These are phyloP conservation scores for Pseudococcus jackbeardsleyi DNA, from an alignment of 2,888 invertebrate species.

Conservation along the genomic window DNA sequence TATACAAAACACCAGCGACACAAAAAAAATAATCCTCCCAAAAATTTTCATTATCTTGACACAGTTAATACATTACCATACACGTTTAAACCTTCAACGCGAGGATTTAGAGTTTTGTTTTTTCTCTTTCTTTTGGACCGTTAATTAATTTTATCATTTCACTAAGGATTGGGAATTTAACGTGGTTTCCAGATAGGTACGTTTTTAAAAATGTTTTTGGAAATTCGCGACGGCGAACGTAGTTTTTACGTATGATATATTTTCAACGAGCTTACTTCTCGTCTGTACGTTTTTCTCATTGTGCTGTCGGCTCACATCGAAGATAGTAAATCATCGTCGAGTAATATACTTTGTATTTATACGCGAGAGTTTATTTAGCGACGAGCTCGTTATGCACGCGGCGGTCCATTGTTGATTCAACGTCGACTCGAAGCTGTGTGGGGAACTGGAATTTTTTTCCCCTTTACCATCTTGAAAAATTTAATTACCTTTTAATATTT, in stretches of 20 bases:
- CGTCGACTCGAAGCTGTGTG: background rate
- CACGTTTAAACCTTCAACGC: slow-evolving; percentile 28
- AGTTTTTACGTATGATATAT: slow-evolving; percentile 17
- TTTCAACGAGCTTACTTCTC: slow-evolving; percentile 27
- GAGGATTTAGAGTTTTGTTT: slow-evolving; percentile 27
- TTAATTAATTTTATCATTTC: slow-evolving; percentile 40
- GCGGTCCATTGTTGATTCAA: slow-evolving; percentile 33
- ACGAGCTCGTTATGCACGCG: slow-evolving; percentile 18
- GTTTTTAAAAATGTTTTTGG: background rate
- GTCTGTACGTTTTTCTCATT: slow-evolving; percentile 18
- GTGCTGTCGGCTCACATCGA: background rate
- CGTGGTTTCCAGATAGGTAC: background rate
- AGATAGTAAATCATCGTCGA: slow-evolving; percentile 36
- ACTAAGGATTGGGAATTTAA: slow-evolving; percentile 31
- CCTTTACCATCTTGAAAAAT: slow-evolving; percentile 15
- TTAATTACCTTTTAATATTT: slow-evolving; percentile 41
- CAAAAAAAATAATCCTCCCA: slow-evolving; percentile 46
- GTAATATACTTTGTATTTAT: background rate
- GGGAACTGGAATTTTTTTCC: background rate
- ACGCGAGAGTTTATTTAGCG: slow-evolving; percentile 16
- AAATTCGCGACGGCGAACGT: background rate
- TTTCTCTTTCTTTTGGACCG: slow-evolving; percentile 27
- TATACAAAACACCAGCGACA: slow-evolving; percentile 9
- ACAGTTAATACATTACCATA: slow-evolving; percentile 41
- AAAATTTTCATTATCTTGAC: slow-evolving; percentile 44